Evolutionary conservation across 2,888 invertebrate genomes (phyloP), one percentile per base, ranked within the genome.

Genomic region (Morinoia aosen): DNA sequence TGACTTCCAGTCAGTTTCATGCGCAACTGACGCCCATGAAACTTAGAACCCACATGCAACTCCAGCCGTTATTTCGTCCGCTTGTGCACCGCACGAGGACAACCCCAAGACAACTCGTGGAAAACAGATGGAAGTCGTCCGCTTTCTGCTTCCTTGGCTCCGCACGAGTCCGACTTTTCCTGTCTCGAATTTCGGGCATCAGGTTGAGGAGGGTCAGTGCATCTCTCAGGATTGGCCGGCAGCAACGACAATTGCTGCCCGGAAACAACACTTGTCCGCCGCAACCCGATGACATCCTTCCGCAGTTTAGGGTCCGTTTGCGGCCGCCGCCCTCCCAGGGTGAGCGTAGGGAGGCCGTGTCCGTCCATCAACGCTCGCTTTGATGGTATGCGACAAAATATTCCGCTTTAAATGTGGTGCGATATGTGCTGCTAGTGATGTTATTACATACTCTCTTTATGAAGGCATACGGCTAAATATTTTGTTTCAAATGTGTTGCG

Each of bases 281-380:
- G 93, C 93, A 93, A 93, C 93, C 93, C 57, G 93, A 93, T 33
- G 93, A 93, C 93, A 57, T 93, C 93, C 93, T 56, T 93, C 93
- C 93, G 93, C 93, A 93, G 93, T 93, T 93, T 93, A 93, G 93
- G 56, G 93, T 93, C 58, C 57, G 7, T 48, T 56, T 56, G 56
- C 93, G 56, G 93, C 40, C 90, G 14, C 16, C 48, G 90, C 93
- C 93, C 93, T 90, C 90, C 90, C 90, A 90, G 16, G 40, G 90
- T 48, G 90, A 2, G 39, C 16, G 40, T 10, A 14, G 25, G 14
- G 40, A 39, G 76, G 76, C 25, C 16, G 25, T 76, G 76, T 33
- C 76, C 16, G 25, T 33, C 76, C 25, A 76, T 76, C 76, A 33
- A 33, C 76, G 33, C 76, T 76, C 25, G 8, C 25, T 33, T 76